A percentile compares a stretch with the other conserved stretches of the same genome.
These are phyloP conservation scores for Gadus macrocephalus DNA, from an alignment of 2,113 vertebrate species.

Conservation along the genomic window DNA sequence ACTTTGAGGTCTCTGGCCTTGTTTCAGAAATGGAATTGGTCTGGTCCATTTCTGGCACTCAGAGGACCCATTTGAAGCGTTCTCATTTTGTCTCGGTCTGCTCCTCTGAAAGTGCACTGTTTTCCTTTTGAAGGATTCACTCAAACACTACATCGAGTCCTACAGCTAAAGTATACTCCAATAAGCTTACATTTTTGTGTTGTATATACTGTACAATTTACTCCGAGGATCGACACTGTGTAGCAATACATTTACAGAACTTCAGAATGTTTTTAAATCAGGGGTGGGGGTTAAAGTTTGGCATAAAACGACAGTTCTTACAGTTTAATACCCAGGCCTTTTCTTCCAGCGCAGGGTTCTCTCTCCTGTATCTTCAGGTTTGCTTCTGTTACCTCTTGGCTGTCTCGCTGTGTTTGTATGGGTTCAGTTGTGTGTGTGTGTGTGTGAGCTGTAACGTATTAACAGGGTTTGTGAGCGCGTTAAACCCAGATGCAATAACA, in stretches of 20 bases:
- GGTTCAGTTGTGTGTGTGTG: conserved; percentile 45
- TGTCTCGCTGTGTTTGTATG: conserved; percentile 40
- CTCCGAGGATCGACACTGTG: conserved; percentile 74
- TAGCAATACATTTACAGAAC: conserved; percentile 72
- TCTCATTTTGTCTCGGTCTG: background rate
- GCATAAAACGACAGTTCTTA: conserved; percentile 42
- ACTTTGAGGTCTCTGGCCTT: conserved; percentile 13
- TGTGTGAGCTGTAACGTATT: conserved; percentile 46
- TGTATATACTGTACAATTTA: conserved; percentile 72
- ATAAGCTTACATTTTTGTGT: conserved; percentile 65
- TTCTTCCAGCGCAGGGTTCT: conserved; percentile 44
- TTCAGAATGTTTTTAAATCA: conserved; percentile 73
- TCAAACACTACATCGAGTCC: conserved; percentile 14
- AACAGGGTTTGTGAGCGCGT: conserved; percentile 35
- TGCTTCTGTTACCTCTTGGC: conserved; percentile 60
- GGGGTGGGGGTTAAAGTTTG: conserved; percentile 55
- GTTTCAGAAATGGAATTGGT: conserved; percentile 20
- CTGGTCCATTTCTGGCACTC: conserved; percentile 12
- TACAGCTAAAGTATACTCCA: conserved; percentile 52
- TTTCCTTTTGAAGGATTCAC: conserved; percentile 48
- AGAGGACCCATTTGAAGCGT: conserved; percentile 14
- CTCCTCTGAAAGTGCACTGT: conserved; percentile 41
- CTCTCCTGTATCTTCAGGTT: conserved; percentile 62
- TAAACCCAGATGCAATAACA: conserved; percentile 52
- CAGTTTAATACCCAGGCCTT: conserved; percentile 43